Evolutionary conservation across 2,888 invertebrate species (phyloP), one percentile per base, ranked within the genome.

Genomic region (Parnassius glacialis): DNA sequence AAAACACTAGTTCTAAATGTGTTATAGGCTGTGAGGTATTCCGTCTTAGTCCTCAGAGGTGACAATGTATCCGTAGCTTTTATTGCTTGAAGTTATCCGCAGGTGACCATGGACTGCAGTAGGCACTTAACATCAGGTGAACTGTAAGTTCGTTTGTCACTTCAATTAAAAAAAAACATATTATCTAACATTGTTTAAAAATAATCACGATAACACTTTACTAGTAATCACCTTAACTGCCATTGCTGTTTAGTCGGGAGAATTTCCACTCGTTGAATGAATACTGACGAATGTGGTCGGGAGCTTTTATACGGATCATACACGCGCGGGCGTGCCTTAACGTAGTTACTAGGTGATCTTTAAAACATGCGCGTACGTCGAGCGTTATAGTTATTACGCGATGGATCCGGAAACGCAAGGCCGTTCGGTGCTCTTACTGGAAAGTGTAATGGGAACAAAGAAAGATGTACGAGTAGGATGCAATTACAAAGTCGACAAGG

Each of bases 201-300:
- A 10, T 13, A 44, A 56, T 52, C 53, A 58, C 56, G 44, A 54
- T 52, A 63, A 65, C 68, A 72, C 70, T 67, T 50, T 70, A 79
- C 80, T 72, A 58, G 52, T 80, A 69, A 74, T 86, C 80, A 90
- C 90, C 90, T 90, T 90, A 75, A 86, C 79, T 81, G 87, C 86
- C 90, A 91, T 91, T 85, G 83, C 81, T 73, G 82, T 74, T 79
- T 67, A 73, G 79, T 79, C 75, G 74, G 78, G 85, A 81, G 76
- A 78, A 79, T 80, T 77, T 80, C 77, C 74, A 75, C 80, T 83
- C 79, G 81, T 75, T 69, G 82, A 87, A 81, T 90, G 90, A 84
- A 76, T 87, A 76, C 81, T 68, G 79, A 77, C 74, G 74, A 67
- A 71, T 70, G 68, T 64, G 52, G 67, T 68, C 69, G 69, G 70